These are phyloP conservation scores for Platycheirus rosarum DNA, from an alignment of 2,888 invertebrate species.

Conservation along the genomic window DNA sequence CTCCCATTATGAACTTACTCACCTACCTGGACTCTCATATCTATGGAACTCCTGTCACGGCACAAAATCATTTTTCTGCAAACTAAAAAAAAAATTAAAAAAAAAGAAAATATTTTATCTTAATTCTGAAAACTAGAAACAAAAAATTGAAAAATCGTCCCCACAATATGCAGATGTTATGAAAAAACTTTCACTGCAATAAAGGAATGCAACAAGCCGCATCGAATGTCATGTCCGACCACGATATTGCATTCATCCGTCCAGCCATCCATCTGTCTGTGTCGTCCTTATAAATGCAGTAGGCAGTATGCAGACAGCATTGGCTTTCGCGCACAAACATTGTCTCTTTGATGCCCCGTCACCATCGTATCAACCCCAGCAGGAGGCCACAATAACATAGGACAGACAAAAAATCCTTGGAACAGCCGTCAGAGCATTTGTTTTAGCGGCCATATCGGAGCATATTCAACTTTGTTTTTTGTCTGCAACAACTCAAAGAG, in stretches of 20 bases:
- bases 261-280: conserved; percentile 62
- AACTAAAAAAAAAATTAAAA: conserved; percentile 23
- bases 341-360: conserved; percentile 46
- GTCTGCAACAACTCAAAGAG: conserved; percentile 49
- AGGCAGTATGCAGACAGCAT: neutral
- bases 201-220: conserved; percentile 72
- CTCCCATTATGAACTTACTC: conserved; percentile 3
- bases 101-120: conserved; percentile 11
- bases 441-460: conserved; percentile 59
- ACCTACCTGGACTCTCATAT: neutral
- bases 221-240: conserved; percentile 73
- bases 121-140: conserved; percentile 10
- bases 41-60: conserved; percentile 34
- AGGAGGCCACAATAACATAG: conserved; percentile 36
- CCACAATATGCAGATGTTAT: conserved; percentile 62
- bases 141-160: conserved; percentile 27
- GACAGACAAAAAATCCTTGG: conserved; percentile 14
- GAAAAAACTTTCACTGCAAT: conserved; percentile 63
- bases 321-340: conserved; percentile 33
- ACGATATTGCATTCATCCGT: conserved; percentile 71
- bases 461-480: conserved; percentile 50
- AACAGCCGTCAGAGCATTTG: conserved; percentile 62
- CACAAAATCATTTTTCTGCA: conserved; percentile 66
- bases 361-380: neutral
- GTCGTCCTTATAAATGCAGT: conserved; percentile 46